Evolutionary conservation across 1,140 invertebrate species (phyloP).

Genomic region (Streblospio benedicti): DNA sequence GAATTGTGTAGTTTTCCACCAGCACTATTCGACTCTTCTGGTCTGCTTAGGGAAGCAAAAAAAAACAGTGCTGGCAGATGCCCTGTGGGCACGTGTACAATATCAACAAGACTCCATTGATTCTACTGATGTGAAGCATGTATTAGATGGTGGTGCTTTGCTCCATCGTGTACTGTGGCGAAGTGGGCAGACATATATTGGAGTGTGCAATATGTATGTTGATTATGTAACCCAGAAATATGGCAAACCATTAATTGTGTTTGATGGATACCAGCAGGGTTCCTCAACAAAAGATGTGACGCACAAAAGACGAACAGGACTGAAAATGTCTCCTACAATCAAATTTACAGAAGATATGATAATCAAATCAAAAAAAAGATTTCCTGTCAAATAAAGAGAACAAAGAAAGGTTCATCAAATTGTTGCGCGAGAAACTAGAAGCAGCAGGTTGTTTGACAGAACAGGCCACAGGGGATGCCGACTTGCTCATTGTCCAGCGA

Average conservation of each 20-base stretch:
- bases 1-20: conserved; percentile 10
- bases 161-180: conserved; percentile 4
- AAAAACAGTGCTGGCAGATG: not conserved
- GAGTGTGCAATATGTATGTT: not conserved
- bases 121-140: conserved; percentile 8
- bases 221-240: not conserved
- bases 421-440: too few species aligned
- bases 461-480: too few species aligned
- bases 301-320: too few species aligned
- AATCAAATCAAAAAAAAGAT: too few species aligned
- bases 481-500: too few species aligned
- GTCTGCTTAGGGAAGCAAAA: not conserved
- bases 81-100: conserved; percentile 2
- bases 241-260: conserved; percentile 9
- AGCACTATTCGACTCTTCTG: conserved; percentile 6
- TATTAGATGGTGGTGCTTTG: conserved; percentile 14
- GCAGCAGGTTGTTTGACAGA: too few species aligned
- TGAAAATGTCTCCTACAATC: too few species aligned
- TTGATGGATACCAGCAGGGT: conserved; percentile 12
- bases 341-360: too few species aligned
- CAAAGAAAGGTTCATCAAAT: too few species aligned
- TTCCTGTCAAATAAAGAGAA: too few species aligned
- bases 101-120: conserved; percentile 5
- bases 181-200: not conserved
- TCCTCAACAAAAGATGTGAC: conserved; percentile 16